phyloP scores from a whole-genome alignment of 2,113 vertebrate species.

The Boulengeromyrus knoepffleri region DNA sequence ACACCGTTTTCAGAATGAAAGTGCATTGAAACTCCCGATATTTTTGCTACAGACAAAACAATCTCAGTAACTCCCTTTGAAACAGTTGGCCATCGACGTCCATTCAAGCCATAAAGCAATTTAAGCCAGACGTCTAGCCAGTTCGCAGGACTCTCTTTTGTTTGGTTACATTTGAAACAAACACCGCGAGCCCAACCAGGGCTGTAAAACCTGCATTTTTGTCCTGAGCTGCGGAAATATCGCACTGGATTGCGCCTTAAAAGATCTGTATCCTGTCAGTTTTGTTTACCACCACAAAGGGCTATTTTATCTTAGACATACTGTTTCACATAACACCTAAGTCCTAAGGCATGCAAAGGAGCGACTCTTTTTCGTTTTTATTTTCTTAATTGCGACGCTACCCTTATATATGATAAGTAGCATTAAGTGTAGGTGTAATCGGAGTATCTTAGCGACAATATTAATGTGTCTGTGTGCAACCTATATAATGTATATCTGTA shows the following conservation, averaged over 20 bases:
- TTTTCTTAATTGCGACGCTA: not conserved
- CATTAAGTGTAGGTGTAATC: not conserved
- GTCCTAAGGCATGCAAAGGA: not conserved
- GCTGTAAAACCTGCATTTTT: constrained; percentile 65
- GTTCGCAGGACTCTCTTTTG: constrained; percentile 67
- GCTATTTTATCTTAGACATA: constrained; percentile 8
- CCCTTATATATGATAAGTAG: not conserved
- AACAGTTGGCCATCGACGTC: constrained; percentile 67
- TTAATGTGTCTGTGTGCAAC: not conserved
- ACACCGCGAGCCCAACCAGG: constrained; percentile 66
- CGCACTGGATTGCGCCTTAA: constrained; percentile 57
- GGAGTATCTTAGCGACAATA: not conserved
- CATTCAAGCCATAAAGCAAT: constrained; percentile 78
- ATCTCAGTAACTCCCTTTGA: constrained; percentile 54
- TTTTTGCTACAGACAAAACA: constrained; percentile 32
- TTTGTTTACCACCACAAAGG: constrained; percentile 47
- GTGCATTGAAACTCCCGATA: constrained; percentile 17
- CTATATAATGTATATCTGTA: not conserved
- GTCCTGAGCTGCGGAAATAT: constrained; percentile 61
- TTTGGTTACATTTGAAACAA: constrained; percentile 62
- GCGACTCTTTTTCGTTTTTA: not conserved
- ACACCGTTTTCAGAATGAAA: not conserved
- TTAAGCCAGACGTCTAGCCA: constrained; percentile 84
- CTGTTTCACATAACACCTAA: not conserved
- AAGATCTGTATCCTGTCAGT: constrained; percentile 60